phyloP scores from a whole-genome alignment of 1,140 invertebrate genomes.

The Drosophila gunungcola region DNA sequence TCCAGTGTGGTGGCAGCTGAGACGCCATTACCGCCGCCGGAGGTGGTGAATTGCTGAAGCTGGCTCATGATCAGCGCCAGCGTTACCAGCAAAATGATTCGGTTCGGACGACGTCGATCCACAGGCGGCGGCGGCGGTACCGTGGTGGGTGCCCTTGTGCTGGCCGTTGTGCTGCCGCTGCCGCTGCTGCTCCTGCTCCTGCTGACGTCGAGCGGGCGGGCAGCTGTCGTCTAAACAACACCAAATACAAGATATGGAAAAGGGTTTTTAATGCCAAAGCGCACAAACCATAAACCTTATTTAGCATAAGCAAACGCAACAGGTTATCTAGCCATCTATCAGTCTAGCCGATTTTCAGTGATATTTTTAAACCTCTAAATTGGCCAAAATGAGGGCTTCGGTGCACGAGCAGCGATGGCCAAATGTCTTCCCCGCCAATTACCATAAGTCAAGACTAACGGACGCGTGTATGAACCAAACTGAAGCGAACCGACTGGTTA shows the following conservation, averaged over 20 bases:
- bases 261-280: too few species aligned
- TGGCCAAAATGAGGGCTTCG: neutral
- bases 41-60: constrained; percentile 36
- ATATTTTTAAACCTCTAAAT: neutral
- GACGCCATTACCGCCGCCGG: constrained; percentile 8
- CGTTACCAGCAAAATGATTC: constrained; percentile 34
- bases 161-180: constrained; percentile 61
- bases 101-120: constrained; percentile 10
- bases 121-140: constrained; percentile 28
- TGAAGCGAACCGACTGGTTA: constrained; percentile 29
- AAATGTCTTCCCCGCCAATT: constrained; percentile 7
- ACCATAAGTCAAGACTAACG: constrained; percentile 39
- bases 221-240: constrained; percentile 56
- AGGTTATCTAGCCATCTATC: constrained; percentile 9
- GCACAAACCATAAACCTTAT: neutral
- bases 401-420: neutral
- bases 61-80: constrained; percentile 51
- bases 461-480: constrained; percentile 11
- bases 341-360: neutral
- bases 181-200: constrained; percentile 20
- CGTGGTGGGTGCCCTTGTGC: constrained; percentile 24
- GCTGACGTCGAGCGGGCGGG: constrained; percentile 41
- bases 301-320: constrained; percentile 1
- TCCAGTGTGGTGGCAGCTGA: constrained; percentile 1
- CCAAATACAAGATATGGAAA: too few species aligned